These are phyloP conservation scores for Sebastes variabilis DNA, from an alignment of 2,797 vertebrate species.

Conservation along the genomic window DNA sequence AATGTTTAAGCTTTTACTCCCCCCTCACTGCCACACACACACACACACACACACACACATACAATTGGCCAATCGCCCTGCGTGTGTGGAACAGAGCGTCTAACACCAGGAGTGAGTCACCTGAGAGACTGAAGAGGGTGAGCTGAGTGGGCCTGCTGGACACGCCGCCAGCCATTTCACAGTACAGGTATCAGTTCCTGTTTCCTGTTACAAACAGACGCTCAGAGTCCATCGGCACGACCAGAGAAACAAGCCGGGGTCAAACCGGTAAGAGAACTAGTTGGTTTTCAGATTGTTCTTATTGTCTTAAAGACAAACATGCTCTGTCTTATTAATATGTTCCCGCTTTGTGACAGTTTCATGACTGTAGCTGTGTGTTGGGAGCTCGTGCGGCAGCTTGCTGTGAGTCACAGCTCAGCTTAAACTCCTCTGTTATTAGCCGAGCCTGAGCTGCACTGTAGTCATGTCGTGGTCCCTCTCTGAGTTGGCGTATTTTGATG, in stretches of 20 bases:
- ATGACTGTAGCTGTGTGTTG: constrained; percentile 1
- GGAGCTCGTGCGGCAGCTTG: neutral
- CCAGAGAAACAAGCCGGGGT: neutral
- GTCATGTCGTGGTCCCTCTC: constrained; percentile 2
- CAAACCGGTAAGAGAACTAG: constrained; percentile 33
- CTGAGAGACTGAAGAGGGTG: constrained; percentile 38
- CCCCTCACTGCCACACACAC: constrained; percentile 44
- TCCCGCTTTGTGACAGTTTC: constrained; percentile 5
- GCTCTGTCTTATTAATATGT: neutral
- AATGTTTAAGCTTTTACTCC: constrained; percentile 77
- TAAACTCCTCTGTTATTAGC: constrained; percentile 33
- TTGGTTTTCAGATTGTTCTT: neutral
- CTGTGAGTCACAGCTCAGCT: constrained; percentile 47
- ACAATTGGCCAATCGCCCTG: constrained; percentile 27
- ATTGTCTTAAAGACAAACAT: neutral
- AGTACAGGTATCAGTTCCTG: constrained; percentile 13
- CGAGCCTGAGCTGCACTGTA: neutral
- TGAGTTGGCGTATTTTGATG: neutral
- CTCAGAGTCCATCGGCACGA: constrained; percentile 13
- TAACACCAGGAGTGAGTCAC: constrained; percentile 58
- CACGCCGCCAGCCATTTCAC: constrained; percentile 56
- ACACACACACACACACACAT: constrained; percentile 7
- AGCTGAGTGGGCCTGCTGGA: constrained; percentile 40
- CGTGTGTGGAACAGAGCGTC: constrained; percentile 10
- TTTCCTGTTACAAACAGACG: constrained; percentile 1